Conservation (phyloP, 2,888 invertebrate species). For the Heliconius ethilla region DNA sequence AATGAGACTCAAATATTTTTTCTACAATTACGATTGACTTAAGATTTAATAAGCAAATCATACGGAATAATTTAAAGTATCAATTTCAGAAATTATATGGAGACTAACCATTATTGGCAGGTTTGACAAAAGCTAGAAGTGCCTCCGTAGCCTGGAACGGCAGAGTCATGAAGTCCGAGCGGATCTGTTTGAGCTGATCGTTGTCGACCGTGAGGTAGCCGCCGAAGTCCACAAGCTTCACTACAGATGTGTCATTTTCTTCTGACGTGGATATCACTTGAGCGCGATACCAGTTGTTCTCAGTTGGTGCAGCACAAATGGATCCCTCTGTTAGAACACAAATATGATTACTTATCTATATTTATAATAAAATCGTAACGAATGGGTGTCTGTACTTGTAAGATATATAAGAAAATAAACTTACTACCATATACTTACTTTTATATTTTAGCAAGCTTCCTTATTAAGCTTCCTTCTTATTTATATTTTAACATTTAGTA, state of each 20-base stretch:
- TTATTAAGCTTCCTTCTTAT: too few relatives aligned
- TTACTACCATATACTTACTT: too few relatives aligned
- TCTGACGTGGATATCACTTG: slow-evolving; percentile 88
- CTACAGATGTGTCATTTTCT: slow-evolving; percentile 87
- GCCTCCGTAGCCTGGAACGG: slow-evolving; percentile 99
- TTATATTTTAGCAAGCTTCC: too few relatives aligned
- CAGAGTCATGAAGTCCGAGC: slow-evolving; percentile 94
- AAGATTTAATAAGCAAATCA: neutral
- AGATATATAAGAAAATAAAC: too few relatives aligned
- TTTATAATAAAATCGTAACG: too few relatives aligned
- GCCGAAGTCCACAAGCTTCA: slow-evolving; percentile 97
- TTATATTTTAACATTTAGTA: too few relatives aligned
- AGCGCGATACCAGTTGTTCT: slow-evolving; percentile 94
- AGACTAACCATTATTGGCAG: slow-evolving; percentile 85
- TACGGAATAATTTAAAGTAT: neutral
- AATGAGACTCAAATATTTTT: too few relatives aligned
- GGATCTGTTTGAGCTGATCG: slow-evolving; percentile 92
- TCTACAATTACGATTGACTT: too few relatives aligned
- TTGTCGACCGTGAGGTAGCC: slow-evolving; percentile 92
- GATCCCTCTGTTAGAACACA: slow-evolving; percentile 84
- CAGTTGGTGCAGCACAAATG: slow-evolving; percentile 93
- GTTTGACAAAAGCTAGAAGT: slow-evolving; percentile 93
- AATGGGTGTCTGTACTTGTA: too few relatives aligned
- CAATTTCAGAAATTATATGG: neutral
- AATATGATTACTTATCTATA: neutral